These are phyloP conservation scores for Lepidurus couesii DNA, from an alignment of 1,140 invertebrate genomes.

Conservation along the genomic window DNA sequence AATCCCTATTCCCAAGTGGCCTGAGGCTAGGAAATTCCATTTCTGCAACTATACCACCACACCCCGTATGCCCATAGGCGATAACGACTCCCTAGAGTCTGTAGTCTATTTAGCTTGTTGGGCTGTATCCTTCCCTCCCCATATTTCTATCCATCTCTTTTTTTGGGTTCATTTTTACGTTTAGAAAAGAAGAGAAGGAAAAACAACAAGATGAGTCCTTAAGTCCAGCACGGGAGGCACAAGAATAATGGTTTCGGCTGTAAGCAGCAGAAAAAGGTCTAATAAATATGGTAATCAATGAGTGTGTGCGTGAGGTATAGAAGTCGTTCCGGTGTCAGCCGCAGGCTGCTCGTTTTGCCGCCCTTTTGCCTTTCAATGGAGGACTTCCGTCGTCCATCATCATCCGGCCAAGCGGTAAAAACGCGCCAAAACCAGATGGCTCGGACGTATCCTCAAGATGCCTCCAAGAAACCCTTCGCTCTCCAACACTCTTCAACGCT, in stretches of 20 bases:
- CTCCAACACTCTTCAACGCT: background rate
- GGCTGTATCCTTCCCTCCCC: background rate
- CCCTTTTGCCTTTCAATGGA: constrained; percentile 15
- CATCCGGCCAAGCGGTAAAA: background rate
- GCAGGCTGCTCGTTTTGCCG: constrained; percentile 20
- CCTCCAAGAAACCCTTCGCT: background rate
- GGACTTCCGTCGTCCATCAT: background rate
- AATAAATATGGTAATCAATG: constrained; percentile 13
- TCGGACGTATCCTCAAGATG: background rate
- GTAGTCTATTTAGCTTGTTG: background rate
- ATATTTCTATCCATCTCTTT: background rate
- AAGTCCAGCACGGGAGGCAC: background rate
- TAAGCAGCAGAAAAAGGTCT: background rate
- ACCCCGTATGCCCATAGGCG: constrained; percentile 8
- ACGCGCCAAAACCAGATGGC: constrained; percentile 5
- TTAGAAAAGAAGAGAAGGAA: background rate
- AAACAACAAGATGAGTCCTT: background rate
- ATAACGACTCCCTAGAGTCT: constrained; percentile 7
- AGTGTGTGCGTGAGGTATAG: background rate
- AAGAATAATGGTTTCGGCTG: background rate
- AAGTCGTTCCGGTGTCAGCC: constrained; percentile 12
- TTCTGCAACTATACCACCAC: background rate
- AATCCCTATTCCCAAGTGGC: background rate
- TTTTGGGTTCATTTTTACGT: background rate
- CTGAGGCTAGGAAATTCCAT: background rate